phyloP scores from a whole-genome alignment of 1,140 invertebrate species.

The Polypedilum vanderplanki region DNA sequence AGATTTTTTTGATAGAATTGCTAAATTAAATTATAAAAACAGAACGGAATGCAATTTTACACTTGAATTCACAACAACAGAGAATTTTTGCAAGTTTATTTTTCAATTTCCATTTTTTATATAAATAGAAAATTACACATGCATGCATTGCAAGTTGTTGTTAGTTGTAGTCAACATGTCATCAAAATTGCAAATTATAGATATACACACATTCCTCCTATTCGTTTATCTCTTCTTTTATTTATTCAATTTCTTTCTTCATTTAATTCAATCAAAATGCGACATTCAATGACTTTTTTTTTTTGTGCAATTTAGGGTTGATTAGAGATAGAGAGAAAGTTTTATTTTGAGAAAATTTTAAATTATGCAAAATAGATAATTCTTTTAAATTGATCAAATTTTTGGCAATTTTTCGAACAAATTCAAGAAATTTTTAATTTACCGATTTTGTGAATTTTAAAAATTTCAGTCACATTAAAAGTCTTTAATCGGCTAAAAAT shows the following conservation, averaged over 20 bases:
- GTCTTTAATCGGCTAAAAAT: no score
- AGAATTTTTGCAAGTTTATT: not conserved
- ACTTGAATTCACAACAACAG: constrained; percentile 20
- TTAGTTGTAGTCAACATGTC: no score
- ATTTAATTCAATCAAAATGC: constrained; percentile 14
- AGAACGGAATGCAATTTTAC: constrained; percentile 13
- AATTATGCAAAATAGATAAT: no score
- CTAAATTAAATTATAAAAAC: constrained; percentile 20
- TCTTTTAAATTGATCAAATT: no score
- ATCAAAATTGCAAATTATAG: not conserved
- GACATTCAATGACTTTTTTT: not conserved
- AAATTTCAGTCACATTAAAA: no score
- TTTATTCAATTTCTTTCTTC: constrained; percentile 16
- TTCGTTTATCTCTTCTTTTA: not conserved
- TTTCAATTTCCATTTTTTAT: not conserved
- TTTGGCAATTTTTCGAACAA: no score
- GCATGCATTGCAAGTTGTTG: no score
- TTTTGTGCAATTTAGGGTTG: not conserved
- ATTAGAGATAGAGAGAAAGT: no score
- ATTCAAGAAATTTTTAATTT: no score
- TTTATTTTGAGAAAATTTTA: no score
- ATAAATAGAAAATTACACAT: no score
- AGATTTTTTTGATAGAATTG: not conserved
- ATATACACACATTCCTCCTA: not conserved
- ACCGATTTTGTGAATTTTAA: no score